A percentile compares a stretch with the other conserved stretches of the same genome.
Conservation (phyloP, 2,888 invertebrate species). For the Neelides folsomi region DNA sequence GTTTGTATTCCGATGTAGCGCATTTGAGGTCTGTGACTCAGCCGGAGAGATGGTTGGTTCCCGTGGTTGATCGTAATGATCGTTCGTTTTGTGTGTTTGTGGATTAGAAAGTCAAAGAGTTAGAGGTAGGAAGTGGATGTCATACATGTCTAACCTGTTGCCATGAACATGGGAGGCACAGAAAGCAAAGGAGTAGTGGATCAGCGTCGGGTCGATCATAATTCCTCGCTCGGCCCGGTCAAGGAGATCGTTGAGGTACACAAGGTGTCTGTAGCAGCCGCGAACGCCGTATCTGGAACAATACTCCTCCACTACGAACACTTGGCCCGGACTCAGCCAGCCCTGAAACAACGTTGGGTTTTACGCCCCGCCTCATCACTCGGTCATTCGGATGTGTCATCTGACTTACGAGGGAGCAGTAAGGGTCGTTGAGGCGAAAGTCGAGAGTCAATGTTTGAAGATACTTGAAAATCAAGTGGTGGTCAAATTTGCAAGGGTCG, state of each 20-base stretch:
- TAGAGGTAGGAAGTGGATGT: conserved; percentile 24
- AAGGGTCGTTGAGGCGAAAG: conserved; percentile 93
- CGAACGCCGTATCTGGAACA: conserved; percentile 94
- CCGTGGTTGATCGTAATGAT: too few relatives aligned
- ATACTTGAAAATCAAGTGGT: conserved; percentile 78
- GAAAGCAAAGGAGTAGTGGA: conserved; percentile 98
- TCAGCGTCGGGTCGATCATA: conserved; percentile 95
- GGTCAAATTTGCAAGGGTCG: conserved; percentile 96
- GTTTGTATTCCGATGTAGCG: too few relatives aligned
- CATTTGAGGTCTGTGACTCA: too few relatives aligned
- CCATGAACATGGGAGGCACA: conserved; percentile 99
- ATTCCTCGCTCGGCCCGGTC: conserved; percentile 86
- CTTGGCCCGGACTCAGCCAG: conserved; percentile 99
- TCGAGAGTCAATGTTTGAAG: conserved; percentile 87
- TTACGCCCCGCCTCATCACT: background rate
- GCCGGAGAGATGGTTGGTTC: too few relatives aligned
- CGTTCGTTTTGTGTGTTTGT: conserved; percentile 4
- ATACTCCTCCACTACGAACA: conserved; percentile 95
- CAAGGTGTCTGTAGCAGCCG: conserved; percentile 90
- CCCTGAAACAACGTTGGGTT: conserved; percentile 66
- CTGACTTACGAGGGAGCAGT: conserved; percentile 75
- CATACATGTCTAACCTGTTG: conserved; percentile 60
- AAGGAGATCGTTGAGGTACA: conserved; percentile 86
- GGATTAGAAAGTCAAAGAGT: conserved; percentile 21
- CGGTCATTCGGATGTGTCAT: background rate